These are phyloP conservation scores for Gadus chalcogrammus DNA, from an alignment of 2,113 vertebrate species.

Conservation along the genomic window DNA sequence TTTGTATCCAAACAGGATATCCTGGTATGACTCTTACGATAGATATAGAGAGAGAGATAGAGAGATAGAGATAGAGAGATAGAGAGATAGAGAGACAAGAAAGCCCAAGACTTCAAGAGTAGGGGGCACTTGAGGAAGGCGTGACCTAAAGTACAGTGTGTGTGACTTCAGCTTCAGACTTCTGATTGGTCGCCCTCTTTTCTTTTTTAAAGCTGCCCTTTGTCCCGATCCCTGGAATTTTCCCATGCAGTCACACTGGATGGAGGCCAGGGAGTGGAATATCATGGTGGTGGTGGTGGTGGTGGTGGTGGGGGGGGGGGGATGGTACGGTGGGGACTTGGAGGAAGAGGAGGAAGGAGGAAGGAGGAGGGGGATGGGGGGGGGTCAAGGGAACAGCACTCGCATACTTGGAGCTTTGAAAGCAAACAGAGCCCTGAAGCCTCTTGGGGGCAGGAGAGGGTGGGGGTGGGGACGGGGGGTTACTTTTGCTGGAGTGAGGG, in stretches of 20 bases:
- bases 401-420: conserved; percentile 69
- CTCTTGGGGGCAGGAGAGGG: conserved; percentile 38
- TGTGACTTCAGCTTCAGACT: conserved; percentile 26
- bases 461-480: conserved; percentile 35
- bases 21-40: no score
- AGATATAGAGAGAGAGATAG: no score
- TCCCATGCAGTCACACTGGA: conserved; percentile 90
- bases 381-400: conserved; percentile 70
- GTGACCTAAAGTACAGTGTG: conserved; percentile 31
- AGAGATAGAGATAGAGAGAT: no score
- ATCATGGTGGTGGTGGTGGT: conserved; percentile 41
- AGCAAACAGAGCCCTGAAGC: conserved; percentile 67
- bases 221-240: conserved; percentile 79
- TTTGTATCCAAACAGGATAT: no score
- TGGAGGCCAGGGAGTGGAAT: conserved; percentile 70
- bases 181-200: conserved; percentile 42
- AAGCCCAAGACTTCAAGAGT: no score
- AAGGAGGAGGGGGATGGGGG: conserved; percentile 6
- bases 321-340: not conserved
- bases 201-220: conserved; percentile 45
- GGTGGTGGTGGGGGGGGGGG: conserved; percentile 26
- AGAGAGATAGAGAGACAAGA: not conserved
- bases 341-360: not conserved
- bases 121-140: no score
- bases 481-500: conserved; percentile 60